These are phyloP conservation scores for Acholoe squamosa DNA, from an alignment of 2,888 invertebrate species.

Conservation along the genomic window DNA sequence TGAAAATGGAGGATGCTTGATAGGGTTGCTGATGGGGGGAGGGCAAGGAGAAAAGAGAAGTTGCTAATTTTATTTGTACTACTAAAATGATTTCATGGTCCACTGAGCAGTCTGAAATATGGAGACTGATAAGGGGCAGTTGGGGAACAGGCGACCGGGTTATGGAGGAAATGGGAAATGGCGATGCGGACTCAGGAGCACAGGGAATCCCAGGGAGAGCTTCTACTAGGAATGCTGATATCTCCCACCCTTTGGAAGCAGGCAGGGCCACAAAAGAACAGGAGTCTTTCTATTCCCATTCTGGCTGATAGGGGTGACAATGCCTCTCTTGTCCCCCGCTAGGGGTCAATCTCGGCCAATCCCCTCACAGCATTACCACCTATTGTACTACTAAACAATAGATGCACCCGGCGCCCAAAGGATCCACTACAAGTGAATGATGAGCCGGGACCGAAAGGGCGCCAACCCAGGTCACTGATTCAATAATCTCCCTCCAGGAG, in stretches of 20 bases:
- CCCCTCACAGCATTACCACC: neutral
- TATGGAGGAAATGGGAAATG: conserved; percentile 4
- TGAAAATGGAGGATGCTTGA: neutral
- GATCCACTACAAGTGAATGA: neutral
- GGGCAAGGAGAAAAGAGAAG: conserved; percentile 14
- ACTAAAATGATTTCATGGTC: conserved; percentile 48
- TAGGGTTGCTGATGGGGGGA: neutral
- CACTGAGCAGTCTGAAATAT: conserved; percentile 31
- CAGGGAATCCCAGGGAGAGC: neutral
- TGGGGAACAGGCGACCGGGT: neutral
- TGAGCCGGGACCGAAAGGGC: neutral
- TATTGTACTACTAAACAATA: conserved; percentile 6
- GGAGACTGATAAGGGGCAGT: conserved; percentile 37
- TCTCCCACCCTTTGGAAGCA: too few species aligned
- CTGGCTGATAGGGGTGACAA: conserved; percentile 26
- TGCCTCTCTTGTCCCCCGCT: neutral
- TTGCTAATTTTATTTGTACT: conserved; percentile 55
- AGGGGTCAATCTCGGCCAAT: neutral
- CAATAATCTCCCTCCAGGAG: neutral
- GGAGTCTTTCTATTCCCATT: neutral
- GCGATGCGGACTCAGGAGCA: neutral
- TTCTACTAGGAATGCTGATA: too few species aligned
- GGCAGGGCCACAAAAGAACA: neutral
- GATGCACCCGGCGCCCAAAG: neutral
- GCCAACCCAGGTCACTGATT: neutral